phyloP scores from a whole-genome alignment of 2,113 vertebrate species.

The Vicugna pacos region DNA sequence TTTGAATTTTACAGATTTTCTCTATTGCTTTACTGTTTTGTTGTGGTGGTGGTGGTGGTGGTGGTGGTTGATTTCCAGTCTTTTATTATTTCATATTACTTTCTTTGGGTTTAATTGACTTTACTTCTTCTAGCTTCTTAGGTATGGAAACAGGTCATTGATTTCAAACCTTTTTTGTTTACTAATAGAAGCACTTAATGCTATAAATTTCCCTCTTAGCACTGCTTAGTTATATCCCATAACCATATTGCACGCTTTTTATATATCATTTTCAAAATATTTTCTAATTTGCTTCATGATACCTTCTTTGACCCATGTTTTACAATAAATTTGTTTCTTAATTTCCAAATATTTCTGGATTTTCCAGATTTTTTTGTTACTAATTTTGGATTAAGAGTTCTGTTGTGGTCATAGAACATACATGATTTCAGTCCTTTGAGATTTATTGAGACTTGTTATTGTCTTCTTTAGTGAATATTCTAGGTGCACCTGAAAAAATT shows the following conservation, averaged over 20 bases:
- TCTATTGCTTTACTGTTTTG: neutral
- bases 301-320: neutral
- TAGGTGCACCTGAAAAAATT: neutral
- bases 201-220: neutral
- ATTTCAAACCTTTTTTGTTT: conserved; percentile 16
- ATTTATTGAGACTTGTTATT: neutral
- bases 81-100: conserved; percentile 18
- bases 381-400: conserved; percentile 20
- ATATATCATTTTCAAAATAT: conserved; percentile 7
- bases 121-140: conserved; percentile 22
- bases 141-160: neutral
- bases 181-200: neutral
- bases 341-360: neutral
- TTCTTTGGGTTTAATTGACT: conserved; percentile 24
- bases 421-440: neutral
- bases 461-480: neutral
- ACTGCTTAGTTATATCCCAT: neutral
- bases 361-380: conserved; percentile 41
- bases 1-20: conserved; percentile 30
- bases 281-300: conserved; percentile 34
- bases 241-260: neutral
- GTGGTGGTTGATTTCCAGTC: neutral
- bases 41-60: neutral
- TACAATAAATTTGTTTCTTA: neutral
- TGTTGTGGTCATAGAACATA: neutral